Conservation (phyloP, 2,797 vertebrate species). For the Falco concolor region DNA sequence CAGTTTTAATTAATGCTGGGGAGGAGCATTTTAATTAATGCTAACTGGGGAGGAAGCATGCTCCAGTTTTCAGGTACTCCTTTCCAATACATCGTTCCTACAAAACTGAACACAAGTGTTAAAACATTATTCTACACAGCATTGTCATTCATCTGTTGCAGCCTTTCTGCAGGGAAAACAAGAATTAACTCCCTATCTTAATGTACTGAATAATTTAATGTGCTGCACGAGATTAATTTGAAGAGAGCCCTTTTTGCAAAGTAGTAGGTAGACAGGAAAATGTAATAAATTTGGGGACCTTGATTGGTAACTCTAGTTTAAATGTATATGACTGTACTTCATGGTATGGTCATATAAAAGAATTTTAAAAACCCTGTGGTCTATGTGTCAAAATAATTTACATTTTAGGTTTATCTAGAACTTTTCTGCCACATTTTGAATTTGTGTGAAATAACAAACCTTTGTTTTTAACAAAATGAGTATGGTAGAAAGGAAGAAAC, state of each 20-base stretch:
- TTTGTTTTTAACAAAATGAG: not conserved
- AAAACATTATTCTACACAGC: not conserved
- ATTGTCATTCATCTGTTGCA: not conserved
- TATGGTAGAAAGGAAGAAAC: not conserved
- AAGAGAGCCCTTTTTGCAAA: not conserved
- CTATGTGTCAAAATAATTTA: not conserved
- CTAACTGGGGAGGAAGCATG: not conserved
- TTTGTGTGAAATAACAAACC: not conserved
- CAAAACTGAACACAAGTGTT: not conserved
- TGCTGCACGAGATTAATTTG: not conserved
- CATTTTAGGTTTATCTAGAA: not conserved
- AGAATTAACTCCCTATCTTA: not conserved
- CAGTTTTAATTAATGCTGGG: not conserved
- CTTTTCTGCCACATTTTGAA: not conserved
- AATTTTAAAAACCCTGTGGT: fast-evolving
- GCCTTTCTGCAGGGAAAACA: not conserved
- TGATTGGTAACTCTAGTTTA: not conserved
- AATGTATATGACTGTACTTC: not conserved
- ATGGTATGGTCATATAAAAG: not conserved
- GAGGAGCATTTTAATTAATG: not conserved
- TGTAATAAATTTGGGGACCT: not conserved
- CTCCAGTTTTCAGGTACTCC: not conserved
- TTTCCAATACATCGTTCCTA: not conserved
- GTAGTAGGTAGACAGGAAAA: not conserved
- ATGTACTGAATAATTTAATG: not conserved